Evolutionary conservation across 2,113 vertebrate genomes (phyloP), one percentile per base, ranked within the genome.

Genomic region (Suricata suricatta): DNA sequence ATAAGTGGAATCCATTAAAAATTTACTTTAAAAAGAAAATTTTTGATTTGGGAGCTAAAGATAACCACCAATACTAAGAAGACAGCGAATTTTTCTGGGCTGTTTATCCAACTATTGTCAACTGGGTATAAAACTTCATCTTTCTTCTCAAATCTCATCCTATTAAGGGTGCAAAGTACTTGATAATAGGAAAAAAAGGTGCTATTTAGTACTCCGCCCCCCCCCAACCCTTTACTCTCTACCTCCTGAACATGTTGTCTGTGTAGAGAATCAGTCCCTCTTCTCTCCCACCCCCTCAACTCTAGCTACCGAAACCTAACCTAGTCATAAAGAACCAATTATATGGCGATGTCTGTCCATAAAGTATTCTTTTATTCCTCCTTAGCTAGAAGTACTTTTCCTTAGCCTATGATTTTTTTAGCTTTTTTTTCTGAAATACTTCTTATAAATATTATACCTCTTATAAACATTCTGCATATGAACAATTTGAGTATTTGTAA

Each of bases 381-480:
- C 77, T 85, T 91, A 89, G 41, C 47, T 74, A 93, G 47, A 33
- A 96, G 33, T 76, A 94, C 29, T 44, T 96, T 94, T 90, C 8
- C 10, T 88, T 88, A 83, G 69, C 17, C 31, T 91, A 74, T 52
- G 54, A 21, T 81, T 41, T 31, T 85, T 29, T 16, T 35, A 86
- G 57, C 19, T 83, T 29, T 91, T 91, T 31, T 33, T 83, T 63
- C 57, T 60, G 57, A 85, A 96, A 88, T 47, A 91, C 79, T 93
- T 90, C 68, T 90, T 80, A 88, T n/a, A n/a, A n/a, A n/a, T n/a
- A n/a, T n/a, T n/a, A n/a, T n/a, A n/a, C n/a, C 19, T 68, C 74
- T 60, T 97, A 57, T 50, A 96, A 54, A 97, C 84, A 90, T 23
- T 79, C 81, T 64, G 83, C 41, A 88, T 23, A 93, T 76, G 82